A percentile compares a stretch with the other conserved stretches of the same genome.
phyloP scores from a whole-genome alignment of 2,797 vertebrate species.

The Cuculus canorus region DNA sequence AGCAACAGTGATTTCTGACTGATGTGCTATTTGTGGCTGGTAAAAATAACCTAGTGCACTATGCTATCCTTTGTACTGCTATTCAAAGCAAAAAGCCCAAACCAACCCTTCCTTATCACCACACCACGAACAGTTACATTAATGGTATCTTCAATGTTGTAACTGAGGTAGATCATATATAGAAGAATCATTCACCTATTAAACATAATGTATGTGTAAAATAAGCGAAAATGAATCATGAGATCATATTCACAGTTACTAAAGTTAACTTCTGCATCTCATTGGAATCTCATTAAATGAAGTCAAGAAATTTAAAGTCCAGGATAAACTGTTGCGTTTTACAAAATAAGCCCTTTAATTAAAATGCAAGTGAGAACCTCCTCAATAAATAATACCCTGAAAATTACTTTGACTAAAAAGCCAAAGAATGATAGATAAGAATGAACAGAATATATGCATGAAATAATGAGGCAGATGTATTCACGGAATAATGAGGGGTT shows the following conservation, averaged over 20 bases:
- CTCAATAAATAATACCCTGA: background rate
- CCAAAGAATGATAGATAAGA: background rate
- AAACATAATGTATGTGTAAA: background rate
- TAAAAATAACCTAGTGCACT: background rate
- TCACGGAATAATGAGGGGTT: background rate
- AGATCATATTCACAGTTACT: background rate
- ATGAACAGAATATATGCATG: background rate
- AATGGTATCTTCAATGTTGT: background rate
- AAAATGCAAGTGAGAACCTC: background rate
- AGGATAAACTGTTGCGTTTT: background rate
- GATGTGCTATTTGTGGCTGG: background rate
- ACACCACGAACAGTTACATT: background rate
- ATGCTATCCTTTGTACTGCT: background rate
- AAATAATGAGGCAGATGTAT: background rate
- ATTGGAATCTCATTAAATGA: background rate
- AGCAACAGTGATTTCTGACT: background rate
- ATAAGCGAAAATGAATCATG: background rate
- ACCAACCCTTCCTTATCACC: background rate
- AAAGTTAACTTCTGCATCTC: background rate
- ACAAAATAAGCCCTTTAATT: background rate
- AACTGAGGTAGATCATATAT: background rate
- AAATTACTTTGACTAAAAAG: background rate
- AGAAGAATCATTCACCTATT: background rate
- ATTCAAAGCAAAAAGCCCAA: background rate
- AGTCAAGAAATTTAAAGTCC: background rate